Percentiles rank a stretch among this genome's conserved stretches.
Evolutionary conservation across 2,888 invertebrate species (phyloP).

Genomic region (Mactromeris polynyma): DNA sequence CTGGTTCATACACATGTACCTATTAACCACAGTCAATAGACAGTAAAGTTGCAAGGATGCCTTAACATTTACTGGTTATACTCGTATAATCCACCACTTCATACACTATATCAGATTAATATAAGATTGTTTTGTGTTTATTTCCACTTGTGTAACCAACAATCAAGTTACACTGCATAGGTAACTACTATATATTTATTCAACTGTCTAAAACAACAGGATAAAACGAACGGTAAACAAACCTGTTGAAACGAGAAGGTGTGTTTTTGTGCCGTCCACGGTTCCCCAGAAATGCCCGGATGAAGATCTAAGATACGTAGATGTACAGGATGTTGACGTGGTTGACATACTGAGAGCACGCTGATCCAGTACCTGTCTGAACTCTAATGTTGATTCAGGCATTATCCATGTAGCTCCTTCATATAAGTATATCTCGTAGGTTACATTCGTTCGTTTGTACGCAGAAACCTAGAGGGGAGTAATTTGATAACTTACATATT

Average conservation of each 20-base stretch:
- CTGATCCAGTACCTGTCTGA: slow-evolving; percentile 72
- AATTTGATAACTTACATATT: background rate
- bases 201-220: no score
- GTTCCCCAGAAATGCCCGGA: slow-evolving; percentile 76
- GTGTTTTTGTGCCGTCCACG: slow-evolving; percentile 70
- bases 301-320: slow-evolving; percentile 38
- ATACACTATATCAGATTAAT: no score
- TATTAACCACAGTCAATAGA: no score
- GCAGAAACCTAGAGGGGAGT: slow-evolving; percentile 63
- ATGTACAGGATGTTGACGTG: slow-evolving; percentile 56
- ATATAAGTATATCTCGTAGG: slow-evolving; percentile 76
- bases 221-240: background rate
- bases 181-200: no score
- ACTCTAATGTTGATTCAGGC: slow-evolving; percentile 75
- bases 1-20: background rate
- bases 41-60: no score
- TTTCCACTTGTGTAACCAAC: no score
- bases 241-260: slow-evolving; percentile 76
- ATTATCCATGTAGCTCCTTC: slow-evolving; percentile 74
- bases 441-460: slow-evolving; percentile 76
- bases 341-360: slow-evolving; percentile 60
- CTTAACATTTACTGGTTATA: no score
- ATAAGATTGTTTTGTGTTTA: no score
- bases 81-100: no score
- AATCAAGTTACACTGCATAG: no score